Base-by-base conservation (phyloP, 2,888 invertebrate species). In the Dryococelus australis region DNA sequence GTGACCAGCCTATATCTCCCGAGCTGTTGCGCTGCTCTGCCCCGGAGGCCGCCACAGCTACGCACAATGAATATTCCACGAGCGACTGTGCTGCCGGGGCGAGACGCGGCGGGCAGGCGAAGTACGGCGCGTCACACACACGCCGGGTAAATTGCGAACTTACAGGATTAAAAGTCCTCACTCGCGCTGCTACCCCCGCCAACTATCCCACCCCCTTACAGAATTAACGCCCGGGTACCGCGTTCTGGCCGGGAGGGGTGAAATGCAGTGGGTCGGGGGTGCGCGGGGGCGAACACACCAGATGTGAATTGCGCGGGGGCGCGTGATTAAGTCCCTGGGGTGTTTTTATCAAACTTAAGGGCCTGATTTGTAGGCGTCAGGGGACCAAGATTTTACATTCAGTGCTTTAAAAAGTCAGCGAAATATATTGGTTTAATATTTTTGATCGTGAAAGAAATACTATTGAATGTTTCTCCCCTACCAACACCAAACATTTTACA, bases 121-220 rank as follows among this genome's bases (percentile, higher is more conserved):
- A 65, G 12, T 65, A 65, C 65, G 65, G n/a, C n/a, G 65, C n/a
- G 65, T 65, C 65, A 65, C 65, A 65, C 65, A 65, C 65, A 16
- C 16, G 65, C 65, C 65, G 65, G 16, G 65, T 24, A 65, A 65
- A 65, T 65, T 65, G 65, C 65, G 13, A 65, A 65, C 65, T 65
- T 65, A 65, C 65, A 65, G 65, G 65, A 65, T 65, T 65, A 65
- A 65, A 65, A 65, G 65, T 65, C 65, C 65, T 65, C 65, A 16
- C 65, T 24, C 65, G 20, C 65, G 20, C 65, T 65, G 65, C 65
- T n/a, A 16, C 65, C 24, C n/a, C 65, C 0, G 0, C 20, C 65
- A 20, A 20, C 65, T 65, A 65, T 65, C 65, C 16, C 65, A 16
- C 6, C 20, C 65, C 65, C 65, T 20, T 24, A 5, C 0, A 65